Base-by-base conservation (phyloP, 2,797 vertebrate genomes). In the Anas capensis region DNA sequence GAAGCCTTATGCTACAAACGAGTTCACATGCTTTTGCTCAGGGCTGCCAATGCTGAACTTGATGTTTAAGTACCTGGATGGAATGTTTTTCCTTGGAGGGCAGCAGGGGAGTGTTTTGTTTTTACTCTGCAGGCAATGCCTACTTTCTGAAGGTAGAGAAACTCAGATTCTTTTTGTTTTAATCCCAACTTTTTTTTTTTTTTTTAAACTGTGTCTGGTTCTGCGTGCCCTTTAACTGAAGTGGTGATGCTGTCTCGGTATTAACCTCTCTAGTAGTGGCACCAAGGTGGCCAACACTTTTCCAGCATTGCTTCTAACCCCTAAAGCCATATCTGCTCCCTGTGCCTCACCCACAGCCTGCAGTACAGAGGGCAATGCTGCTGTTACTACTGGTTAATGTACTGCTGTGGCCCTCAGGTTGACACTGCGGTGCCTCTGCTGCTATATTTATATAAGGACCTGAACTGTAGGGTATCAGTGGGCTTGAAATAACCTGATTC, bases 311-410 rank as follows among this genome's bases (percentile, higher is more conserved):
- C 80, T 93, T 91, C 42, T 87, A 81, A 71, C 34, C 72, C 90
- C 48, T 86, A 93, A 96, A 97, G 97, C 97, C 97, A 97, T 97
- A 97, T 88, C 93, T 92, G 53, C 86, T 90, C 75, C 81, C 76
- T 84, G 95, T 96, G 78, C 89, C 88, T 96, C 80, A 14, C 65
- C 65, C 36, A 2, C 36, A 64, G 71, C 48, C 33, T 51, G 90
- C 86, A 93, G 26, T 75, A 66, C 53, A 14, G 48, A 97, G 97
- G 68, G 87, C 95, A 89, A 27, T 83, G 71, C 89, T 95, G 91
- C 87, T 88, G 44, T 66, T 82, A 40, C 7, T 84, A 17, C 79
- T 82, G 79, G 80, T 62, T 64, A 60, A 3, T 20, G 73, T 76
- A 70, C 73, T 62, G 91, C 86, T 92, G 53, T 42, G 38, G 49